phyloP scores from a whole-genome alignment of 2,888 invertebrate genomes.

The Tenthredo livida region DNA sequence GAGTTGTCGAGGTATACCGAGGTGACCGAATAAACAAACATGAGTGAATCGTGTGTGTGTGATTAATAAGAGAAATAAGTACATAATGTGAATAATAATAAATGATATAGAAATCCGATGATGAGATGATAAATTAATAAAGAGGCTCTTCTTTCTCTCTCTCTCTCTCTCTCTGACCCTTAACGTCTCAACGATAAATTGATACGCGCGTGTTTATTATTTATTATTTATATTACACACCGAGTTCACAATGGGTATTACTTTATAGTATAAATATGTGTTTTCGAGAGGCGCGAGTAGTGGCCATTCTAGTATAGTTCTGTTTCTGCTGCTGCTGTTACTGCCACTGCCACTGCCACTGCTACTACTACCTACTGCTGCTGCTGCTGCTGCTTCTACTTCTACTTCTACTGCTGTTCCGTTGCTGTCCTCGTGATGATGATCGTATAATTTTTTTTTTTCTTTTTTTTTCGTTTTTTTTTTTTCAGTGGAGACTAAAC shows the following conservation, averaged over 20 bases:
- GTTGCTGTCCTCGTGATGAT: background rate
- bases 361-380: background rate
- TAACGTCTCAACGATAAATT: background rate
- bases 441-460: background rate
- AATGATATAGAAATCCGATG: background rate
- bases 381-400: background rate
- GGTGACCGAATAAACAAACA: background rate
- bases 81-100: background rate
- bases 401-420: background rate
- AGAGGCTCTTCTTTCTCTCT: background rate
- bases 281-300: constrained; percentile 31
- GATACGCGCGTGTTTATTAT: background rate
- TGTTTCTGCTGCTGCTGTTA: background rate
- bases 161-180: background rate
- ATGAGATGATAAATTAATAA: background rate
- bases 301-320: constrained; percentile 25
- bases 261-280: constrained; percentile 37
- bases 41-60: background rate
- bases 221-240: background rate
- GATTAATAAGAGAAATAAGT: background rate
- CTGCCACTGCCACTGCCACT: background rate
- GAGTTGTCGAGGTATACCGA: background rate
- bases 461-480: background rate
- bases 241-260: constrained; percentile 21
- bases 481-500: background rate